A percentile compares a stretch with the other conserved stretches of the same genome.
Evolutionary conservation across 1,140 invertebrate species (phyloP).

Genomic region (Rhizoglyphus robini): DNA sequence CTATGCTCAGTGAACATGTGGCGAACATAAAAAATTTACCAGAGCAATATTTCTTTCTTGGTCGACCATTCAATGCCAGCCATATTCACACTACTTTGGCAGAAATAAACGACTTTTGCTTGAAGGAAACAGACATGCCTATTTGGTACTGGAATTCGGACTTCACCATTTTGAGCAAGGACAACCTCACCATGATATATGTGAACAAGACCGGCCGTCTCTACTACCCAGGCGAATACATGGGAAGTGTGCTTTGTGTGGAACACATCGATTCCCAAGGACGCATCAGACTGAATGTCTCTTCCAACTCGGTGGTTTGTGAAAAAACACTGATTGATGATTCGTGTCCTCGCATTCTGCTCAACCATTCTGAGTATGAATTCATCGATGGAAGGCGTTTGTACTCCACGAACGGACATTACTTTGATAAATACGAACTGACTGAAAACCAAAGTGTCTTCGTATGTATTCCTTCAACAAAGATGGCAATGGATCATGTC

Average conservation of each 20-base stretch:
- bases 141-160: slow-evolving; percentile 14
- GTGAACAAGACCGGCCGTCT: slow-evolving; percentile 7
- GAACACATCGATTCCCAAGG: background rate
- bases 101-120: slow-evolving; percentile 11
- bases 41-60: background rate
- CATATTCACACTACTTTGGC: slow-evolving; percentile 11
- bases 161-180: background rate
- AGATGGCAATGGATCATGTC: background rate
- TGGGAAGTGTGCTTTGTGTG: slow-evolving; percentile 7
- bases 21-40: background rate
- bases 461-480: background rate
- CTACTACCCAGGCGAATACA: slow-evolving; percentile 1
- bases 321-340: slow-evolving; percentile 14
- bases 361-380: slow-evolving; percentile 4
- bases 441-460: slow-evolving; percentile 4
- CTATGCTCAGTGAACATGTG: too few relatives aligned
- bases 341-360: slow-evolving; percentile 10
- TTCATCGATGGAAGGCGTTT: background rate
- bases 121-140: slow-evolving; percentile 2
- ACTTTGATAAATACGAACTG: slow-evolving; percentile 7
- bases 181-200: background rate
- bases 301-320: slow-evolving; percentile 13
- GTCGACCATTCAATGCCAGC: too few relatives aligned
- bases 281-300: background rate
- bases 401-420: background rate